Evolutionary conservation across 2,888 invertebrate genomes (phyloP), one percentile per base, ranked within the genome.

Genomic region (Spilarctia lutea): DNA sequence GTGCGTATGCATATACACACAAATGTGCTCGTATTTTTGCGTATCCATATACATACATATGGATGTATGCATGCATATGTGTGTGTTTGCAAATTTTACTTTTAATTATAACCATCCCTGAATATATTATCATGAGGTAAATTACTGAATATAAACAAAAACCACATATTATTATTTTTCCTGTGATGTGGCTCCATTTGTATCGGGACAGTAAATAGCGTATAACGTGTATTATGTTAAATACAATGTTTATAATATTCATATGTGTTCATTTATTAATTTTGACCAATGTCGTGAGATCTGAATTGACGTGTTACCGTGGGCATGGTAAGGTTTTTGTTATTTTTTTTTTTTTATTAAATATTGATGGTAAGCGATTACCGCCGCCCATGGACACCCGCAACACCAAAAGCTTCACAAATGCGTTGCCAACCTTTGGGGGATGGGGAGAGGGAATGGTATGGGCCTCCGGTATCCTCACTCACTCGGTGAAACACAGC

Each of bases 61-160:
- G 48, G 7, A 20, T 24, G 52, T 52, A 3, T 48, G n/a, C 20
- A 48, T 56, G 52, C 3, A 10, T 56, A 10, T 52, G 52, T 24
- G 52, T 10, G 4, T 52, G 16, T 52, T 48, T 48, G 16, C 16
- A 63, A 11, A 63, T 13, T 18, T n/a, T n/a, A n/a, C n/a, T n/a
- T 30, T 63, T 30, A 63, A 30, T 18, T 63, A 63, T 30, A 63
- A 63, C 27, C 6, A 63, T 63, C 7, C 30, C 63, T 30, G 18
- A 63, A 63, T 30, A 63, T 56, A n/a, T 67, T 67, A 68, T 68
- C 68, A 48, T 20, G 24, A 48, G 68, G 68, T 68, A 68, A 68
- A 68, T 68, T 30, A 48, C 13, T 33, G 33, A 48, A 68, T 42
- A 68, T 20, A 33, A 48, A n/a, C 30, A 33, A 13, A 20, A 24